phyloP scores from a whole-genome alignment of 2,888 invertebrate genomes.

The Drosophila fungiperda region DNA sequence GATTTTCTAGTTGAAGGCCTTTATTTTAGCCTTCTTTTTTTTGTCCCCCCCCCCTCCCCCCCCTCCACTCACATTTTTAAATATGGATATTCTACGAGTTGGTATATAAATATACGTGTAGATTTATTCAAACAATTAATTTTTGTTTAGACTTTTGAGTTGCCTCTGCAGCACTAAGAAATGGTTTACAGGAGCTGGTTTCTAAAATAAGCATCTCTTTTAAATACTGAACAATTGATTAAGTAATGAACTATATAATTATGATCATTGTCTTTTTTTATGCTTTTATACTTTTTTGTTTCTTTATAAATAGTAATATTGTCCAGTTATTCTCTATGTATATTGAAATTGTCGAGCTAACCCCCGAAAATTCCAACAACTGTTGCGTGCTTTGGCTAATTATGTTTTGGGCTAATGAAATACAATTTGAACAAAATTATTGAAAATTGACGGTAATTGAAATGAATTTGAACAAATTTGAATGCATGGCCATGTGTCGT shows the following conservation, averaged over 20 bases:
- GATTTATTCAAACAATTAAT: slow-evolving; percentile 1
- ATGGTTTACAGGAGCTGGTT: too few species aligned
- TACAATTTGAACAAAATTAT: slow-evolving; percentile 78
- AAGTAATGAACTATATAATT: neutral
- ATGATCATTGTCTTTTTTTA: neutral
- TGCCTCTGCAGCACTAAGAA: neutral
- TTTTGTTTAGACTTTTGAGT: neutral
- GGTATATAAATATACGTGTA: neutral
- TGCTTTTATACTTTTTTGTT: neutral
- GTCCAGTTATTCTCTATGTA: neutral
- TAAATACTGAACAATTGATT: neutral
- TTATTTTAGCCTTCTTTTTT: slow-evolving; percentile 5
- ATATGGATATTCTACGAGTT: neutral
- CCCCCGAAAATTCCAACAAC: neutral
- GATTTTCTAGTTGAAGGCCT: slow-evolving; percentile 45
- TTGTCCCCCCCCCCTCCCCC: neutral
- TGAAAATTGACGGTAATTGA: slow-evolving; percentile 81
- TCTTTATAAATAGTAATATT: neutral
- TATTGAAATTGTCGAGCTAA: neutral
- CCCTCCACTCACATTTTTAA: neutral
- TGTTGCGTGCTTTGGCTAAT: slow-evolving; percentile 46
- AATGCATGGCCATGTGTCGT: slow-evolving; percentile 70
- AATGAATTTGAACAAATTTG: slow-evolving; percentile 80
- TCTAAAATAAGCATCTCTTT: neutral
- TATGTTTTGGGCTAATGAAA: slow-evolving; percentile 64